phyloP scores from a whole-genome alignment of 2,797 vertebrate genomes.

The Manis crassicaudata region DNA sequence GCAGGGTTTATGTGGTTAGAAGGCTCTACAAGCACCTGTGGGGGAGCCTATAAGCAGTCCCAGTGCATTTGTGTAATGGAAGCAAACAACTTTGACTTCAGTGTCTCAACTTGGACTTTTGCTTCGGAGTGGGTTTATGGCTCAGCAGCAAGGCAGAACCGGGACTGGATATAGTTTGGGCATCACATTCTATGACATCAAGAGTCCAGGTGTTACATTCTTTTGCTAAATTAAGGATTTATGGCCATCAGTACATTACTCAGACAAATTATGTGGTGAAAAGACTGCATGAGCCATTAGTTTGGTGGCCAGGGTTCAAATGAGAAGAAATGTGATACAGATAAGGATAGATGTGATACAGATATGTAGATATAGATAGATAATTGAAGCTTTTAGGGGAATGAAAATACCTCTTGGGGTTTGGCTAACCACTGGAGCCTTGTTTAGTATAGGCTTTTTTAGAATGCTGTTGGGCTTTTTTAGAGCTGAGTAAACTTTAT shows the following conservation, averaged over 20 bases:
- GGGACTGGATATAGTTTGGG: not conserved
- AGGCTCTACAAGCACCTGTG: not conserved
- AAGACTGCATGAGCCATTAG: not conserved
- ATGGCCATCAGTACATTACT: not conserved
- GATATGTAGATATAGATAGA: not conserved
- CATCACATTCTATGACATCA: not conserved
- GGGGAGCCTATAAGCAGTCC: not conserved
- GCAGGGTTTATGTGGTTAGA: not conserved
- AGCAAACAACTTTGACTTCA: not conserved
- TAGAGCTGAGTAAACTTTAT: not conserved
- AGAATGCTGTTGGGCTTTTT: not conserved
- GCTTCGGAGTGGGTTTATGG: not conserved
- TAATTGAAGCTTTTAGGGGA: not conserved
- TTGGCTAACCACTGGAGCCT: not conserved
- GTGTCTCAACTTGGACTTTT: not conserved
- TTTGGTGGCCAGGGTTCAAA: constrained; percentile 1
- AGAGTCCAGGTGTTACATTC: constrained; percentile 9
- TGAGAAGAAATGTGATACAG: not conserved
- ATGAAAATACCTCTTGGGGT: not conserved
- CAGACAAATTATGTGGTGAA: constrained; percentile 39
- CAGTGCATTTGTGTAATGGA: not conserved
- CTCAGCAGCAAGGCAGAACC: not conserved
- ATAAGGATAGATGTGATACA: not conserved
- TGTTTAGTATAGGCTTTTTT: not conserved
- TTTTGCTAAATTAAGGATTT: constrained; percentile 42